Evolutionary conservation across 1,140 invertebrate genomes (phyloP), one percentile per base, ranked within the genome.

Genomic region (Eumaeus atala): DNA sequence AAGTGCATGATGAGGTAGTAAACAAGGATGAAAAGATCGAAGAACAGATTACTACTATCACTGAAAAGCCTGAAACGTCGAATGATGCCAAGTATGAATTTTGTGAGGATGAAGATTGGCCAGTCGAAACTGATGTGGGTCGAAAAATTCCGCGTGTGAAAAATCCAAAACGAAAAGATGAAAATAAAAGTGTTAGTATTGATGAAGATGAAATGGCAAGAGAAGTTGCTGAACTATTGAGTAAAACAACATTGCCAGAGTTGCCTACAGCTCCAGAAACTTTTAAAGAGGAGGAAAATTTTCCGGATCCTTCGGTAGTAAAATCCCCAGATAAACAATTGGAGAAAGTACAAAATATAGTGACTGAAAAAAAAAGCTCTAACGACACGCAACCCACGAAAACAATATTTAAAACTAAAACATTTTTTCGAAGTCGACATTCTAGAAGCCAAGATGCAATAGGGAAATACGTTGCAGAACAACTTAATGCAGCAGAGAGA

Each of bases 31-130:
- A 66, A 44, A 80, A 76, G 52, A 77, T 89, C 77, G 55, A 67
- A 12, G 69, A 74, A 40, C 69, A 69, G 28, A 58, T n/a, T n/a
- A n/a, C 73, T 38, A 62, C 74, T 59, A 47, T 57, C 17, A 52
- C 58, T 33, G 74, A 76, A 33, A 83, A 87, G 64, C 68, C 72
- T 11, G 80, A 87, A 56, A 65, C 68, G 6, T 74, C 77, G 0
- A 75, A 70, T 59, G 77, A 87, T 61, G 78, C 84, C 14, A 84
- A 87, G 67, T 90, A 90, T 66, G 89, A 90, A 58, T 90, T 90
- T 77, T 87, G 89, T 71, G 89, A 90, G 56, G 86, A 89, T 56
- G 89, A 89, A 71, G 89, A 90, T 56, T 83, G 84, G 75, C 76
- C 82, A 5, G 62, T 80, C 55, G 84, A 87, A 70, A 79, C 72